Conservation (phyloP, 2,797 vertebrate species). For the Pseudomugil gertrudae region DNA sequence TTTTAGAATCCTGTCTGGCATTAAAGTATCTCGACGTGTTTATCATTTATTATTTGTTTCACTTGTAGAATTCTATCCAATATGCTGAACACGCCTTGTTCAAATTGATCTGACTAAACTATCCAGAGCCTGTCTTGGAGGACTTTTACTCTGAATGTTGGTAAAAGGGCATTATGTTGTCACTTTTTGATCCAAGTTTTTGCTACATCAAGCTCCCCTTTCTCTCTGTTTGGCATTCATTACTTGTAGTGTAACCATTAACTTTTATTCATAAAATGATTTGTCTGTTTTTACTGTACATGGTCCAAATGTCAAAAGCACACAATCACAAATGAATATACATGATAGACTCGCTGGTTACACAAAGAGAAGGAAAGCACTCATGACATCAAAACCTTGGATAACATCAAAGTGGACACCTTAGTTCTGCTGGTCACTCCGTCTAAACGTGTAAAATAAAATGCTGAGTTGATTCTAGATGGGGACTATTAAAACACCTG, state of each 20-base stretch:
- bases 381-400: slow-evolving; percentile 24
- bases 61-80: slow-evolving; percentile 67
- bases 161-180: slow-evolving; percentile 70
- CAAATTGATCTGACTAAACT: slow-evolving; percentile 52
- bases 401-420: slow-evolving; percentile 35
- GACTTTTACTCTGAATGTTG: slow-evolving; percentile 56
- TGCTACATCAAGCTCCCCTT: slow-evolving; percentile 16
- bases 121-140: slow-evolving; percentile 37
- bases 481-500: slow-evolving; percentile 31
- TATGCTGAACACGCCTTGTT: slow-evolving; percentile 69
- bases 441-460: slow-evolving; percentile 28
- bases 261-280: slow-evolving; percentile 26
- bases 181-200: slow-evolving; percentile 44
- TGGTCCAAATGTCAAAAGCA: slow-evolving; percentile 25
- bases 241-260: slow-evolving; percentile 21
- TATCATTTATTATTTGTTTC: slow-evolving; percentile 54
- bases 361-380: slow-evolving; percentile 21
- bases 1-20: slow-evolving; percentile 65
- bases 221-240: slow-evolving; percentile 24
- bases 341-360: slow-evolving; percentile 15
- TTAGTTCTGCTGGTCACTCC: slow-evolving; percentile 41
- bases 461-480: slow-evolving; percentile 25
- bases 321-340: slow-evolving; percentile 32
- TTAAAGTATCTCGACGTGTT: slow-evolving; percentile 68
- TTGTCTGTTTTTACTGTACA: slow-evolving; percentile 20